Evolutionary conservation across 1,140 invertebrate genomes (phyloP), one percentile per base, ranked within the genome.

Genomic region (Formica exsecta): DNA sequence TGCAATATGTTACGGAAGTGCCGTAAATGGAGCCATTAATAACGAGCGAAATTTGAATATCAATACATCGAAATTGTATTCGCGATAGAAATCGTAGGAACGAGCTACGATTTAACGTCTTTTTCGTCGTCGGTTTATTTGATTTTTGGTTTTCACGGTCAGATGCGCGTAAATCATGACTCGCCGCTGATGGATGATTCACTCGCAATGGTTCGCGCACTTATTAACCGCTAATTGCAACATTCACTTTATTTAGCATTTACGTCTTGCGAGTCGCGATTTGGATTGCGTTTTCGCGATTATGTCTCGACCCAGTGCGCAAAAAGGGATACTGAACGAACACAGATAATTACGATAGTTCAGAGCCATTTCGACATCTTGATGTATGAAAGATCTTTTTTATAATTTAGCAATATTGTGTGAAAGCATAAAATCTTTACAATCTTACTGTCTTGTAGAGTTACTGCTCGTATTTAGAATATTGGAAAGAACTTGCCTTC

Each of bases 1-100:
- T 79, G 62, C 16, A 83, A 80, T 22, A 11, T 48, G 16, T 62
- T 73, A 48, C 25, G 29, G n/a, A 57, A 80, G 65, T 11, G 25
- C 32, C 44, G 13, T 74, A 62, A 80, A 80, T 41, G 41, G 5
- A 22, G n/a, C 32, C 22, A 16, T 70, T 70, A 80, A 80, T 80
- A 70, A 54, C 16, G 8, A 68, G 44, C 16, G 9, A 70, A 44
- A 70, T 80, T 70, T n/a, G 48, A 70, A 80, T 57, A 70, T 41
- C 77, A 38, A 59, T 38, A 13, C n/a, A 76, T 65, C n/a, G 48
- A 57, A n/a, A 80, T 59, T 70, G 32, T 22, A 16, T 38, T 6
- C 48, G n/a, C 4, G 32, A 16, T 16, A 22, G 51, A 70, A n/a
- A 36, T 70, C 7, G 2, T 44, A 38, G 13, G 29, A 22, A 41